Conservation (phyloP, 2,113 vertebrate species). For the Taxidea taxus region DNA sequence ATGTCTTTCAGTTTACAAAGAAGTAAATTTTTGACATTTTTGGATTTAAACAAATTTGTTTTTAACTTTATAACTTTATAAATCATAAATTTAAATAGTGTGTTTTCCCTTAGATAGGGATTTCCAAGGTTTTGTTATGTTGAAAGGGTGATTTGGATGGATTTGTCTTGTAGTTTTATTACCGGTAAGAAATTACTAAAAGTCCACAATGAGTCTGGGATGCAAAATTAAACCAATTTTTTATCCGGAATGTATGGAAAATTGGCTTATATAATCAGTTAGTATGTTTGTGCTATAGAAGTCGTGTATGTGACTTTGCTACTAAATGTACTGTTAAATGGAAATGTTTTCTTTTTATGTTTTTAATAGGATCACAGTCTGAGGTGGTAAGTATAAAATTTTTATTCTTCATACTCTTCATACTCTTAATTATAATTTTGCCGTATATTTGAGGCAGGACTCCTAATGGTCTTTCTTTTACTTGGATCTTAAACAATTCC, state of each 20-base stretch:
- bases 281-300: background rate
- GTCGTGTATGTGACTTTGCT: background rate
- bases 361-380: slow-evolving; percentile 74
- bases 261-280: background rate
- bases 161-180: slow-evolving; percentile 18
- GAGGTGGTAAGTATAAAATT: slow-evolving; percentile 78
- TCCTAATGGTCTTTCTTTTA: background rate
- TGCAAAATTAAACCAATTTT: slow-evolving; percentile 21
- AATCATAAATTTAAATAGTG: background rate
- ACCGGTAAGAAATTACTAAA: background rate
- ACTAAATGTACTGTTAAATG: slow-evolving; percentile 3
- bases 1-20: slow-evolving; percentile 30
- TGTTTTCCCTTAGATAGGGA: background rate
- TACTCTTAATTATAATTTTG: slow-evolving; percentile 9
- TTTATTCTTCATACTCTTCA: background rate
- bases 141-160: background rate
- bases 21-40: background rate
- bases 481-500: background rate
- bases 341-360: slow-evolving; percentile 63
- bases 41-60: slow-evolving; percentile 10
- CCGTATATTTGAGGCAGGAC: background rate
- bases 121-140: background rate
- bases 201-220: background rate
- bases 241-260: background rate
- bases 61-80: background rate